Evolutionary conservation across 2,888 invertebrate genomes (phyloP).

Genomic region (Morpho deidamia): DNA sequence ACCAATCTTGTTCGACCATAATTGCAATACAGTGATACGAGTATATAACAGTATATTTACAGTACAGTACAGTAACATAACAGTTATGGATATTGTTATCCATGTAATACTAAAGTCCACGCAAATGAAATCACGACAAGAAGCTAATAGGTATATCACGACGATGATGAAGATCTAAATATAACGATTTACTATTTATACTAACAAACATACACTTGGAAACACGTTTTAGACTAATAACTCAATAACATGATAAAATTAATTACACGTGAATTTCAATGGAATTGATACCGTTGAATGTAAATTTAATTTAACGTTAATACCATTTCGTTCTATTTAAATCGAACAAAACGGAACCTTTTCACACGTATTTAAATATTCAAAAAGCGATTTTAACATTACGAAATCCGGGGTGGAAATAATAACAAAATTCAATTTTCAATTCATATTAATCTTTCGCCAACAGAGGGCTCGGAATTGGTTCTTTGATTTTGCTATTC

Average conservation of each 20-base stretch:
- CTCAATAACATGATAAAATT: neutral
- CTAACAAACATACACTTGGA: no score
- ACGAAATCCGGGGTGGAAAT: slow-evolving; percentile 36
- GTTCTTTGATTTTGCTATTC: slow-evolving; percentile 60
- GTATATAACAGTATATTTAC: no score
- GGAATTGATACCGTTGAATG: neutral
- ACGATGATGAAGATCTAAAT: no score
- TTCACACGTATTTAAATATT: slow-evolving; percentile 28
- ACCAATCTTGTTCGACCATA: no score
- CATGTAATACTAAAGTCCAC: no score
- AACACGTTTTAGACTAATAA: no score
- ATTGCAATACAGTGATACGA: no score
- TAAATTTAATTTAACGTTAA: slow-evolving; percentile 10
- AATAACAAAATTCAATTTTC: slow-evolving; percentile 57
- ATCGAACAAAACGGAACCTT: slow-evolving; percentile 22
- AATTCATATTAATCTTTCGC: slow-evolving; percentile 57
- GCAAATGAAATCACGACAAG: no score
- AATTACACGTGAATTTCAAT: neutral
- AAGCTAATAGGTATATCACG: no score
- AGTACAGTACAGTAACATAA: no score
- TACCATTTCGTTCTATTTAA: slow-evolving; percentile 13
- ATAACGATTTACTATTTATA: no score
- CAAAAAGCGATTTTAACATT: slow-evolving; percentile 35
- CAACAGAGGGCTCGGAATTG: slow-evolving; percentile 42
- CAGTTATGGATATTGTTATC: no score